Percentiles rank a stretch among this genome's conserved stretches.
These are phyloP conservation scores for Caenorhabditis drosophilae DNA, from an alignment of 2,888 invertebrate genomes.

Conservation along the genomic window DNA sequence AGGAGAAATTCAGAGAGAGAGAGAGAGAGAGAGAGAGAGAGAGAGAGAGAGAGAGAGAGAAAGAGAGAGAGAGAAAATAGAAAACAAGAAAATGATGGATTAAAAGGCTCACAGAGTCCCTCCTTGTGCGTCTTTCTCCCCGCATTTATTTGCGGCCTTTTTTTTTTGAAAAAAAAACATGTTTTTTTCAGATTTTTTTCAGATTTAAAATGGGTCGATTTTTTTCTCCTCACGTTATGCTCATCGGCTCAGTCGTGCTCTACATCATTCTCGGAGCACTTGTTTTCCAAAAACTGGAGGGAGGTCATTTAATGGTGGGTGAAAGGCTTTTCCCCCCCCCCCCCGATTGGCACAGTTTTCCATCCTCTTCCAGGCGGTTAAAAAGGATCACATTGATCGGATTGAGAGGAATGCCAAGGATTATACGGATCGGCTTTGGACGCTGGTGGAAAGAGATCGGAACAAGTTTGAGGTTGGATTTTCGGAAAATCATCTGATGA, in stretches of 20 bases:
- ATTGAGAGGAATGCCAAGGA: constrained; percentile 51
- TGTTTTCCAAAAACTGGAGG: constrained; percentile 46
- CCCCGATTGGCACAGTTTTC: too few species aligned
- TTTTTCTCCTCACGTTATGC: constrained; percentile 59
- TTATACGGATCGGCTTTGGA: constrained; percentile 52
- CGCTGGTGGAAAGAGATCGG: constrained; percentile 28
- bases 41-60: too few species aligned
- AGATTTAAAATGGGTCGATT: constrained; percentile 45
- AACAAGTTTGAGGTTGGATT: constrained; percentile 21
- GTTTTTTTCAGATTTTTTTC: too few species aligned
- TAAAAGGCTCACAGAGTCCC: too few species aligned
- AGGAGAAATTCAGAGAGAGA: too few species aligned
- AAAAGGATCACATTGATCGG: constrained; percentile 44
- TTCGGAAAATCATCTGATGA: neutral
- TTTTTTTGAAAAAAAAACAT: too few species aligned
- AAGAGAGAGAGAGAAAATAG: too few species aligned
- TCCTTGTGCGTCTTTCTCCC: too few species aligned
- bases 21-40: too few species aligned
- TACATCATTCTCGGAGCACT: constrained; percentile 62
- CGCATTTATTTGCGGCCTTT: too few species aligned
- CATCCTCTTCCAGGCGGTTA: constrained; percentile 46
- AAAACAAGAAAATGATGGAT: too few species aligned
- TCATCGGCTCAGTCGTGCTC: constrained; percentile 54
- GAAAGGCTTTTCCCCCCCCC: too few species aligned
- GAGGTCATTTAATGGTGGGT: constrained; percentile 46